phyloP scores from a whole-genome alignment of 1,140 invertebrate genomes.

The Lepidurus apus region DNA sequence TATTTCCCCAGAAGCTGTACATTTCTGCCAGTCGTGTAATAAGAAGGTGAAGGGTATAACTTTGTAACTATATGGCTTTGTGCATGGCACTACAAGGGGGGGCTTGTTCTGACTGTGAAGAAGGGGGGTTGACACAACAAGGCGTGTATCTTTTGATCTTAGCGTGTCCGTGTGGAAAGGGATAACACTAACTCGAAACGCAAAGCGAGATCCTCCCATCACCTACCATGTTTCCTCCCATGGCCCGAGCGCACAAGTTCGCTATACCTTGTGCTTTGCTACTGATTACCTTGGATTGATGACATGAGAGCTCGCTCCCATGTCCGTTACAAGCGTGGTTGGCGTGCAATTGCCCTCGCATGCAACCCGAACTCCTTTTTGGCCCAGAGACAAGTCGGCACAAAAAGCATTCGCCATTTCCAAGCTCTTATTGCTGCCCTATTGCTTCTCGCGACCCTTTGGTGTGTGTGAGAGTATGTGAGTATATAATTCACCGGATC shows the following conservation, averaged over 20 bases:
- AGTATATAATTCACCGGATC: no score
- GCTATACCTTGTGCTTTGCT: neutral
- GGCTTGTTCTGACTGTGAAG: neutral
- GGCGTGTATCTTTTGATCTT: constrained; percentile 21
- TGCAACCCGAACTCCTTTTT: constrained; percentile 1
- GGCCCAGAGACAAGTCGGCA: neutral
- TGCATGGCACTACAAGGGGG: constrained; percentile 4
- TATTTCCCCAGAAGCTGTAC: neutral
- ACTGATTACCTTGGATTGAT: constrained; percentile 19
- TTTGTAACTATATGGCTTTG: constrained; percentile 16
- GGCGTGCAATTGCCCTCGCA: constrained; percentile 17
- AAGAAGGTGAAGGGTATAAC: neutral
- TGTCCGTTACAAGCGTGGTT: constrained; percentile 16
- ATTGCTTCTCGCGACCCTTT: neutral
- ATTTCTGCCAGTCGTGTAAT: constrained; percentile 10
- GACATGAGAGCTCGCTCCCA: constrained; percentile 1
- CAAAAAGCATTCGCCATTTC: constrained; percentile 6
- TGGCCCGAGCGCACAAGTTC: neutral
- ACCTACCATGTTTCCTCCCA: neutral
- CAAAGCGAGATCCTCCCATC: neutral
- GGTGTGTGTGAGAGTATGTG: no score
- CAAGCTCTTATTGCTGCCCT: neutral
- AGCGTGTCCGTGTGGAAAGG: constrained; percentile 17
- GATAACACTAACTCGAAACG: constrained; percentile 14
- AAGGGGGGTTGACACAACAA: constrained; percentile 1